Percentiles rank a stretch among this genome's conserved stretches.
These are phyloP conservation scores for Alectura lathami DNA, from an alignment of 2,113 vertebrate genomes.

Conservation along the genomic window DNA sequence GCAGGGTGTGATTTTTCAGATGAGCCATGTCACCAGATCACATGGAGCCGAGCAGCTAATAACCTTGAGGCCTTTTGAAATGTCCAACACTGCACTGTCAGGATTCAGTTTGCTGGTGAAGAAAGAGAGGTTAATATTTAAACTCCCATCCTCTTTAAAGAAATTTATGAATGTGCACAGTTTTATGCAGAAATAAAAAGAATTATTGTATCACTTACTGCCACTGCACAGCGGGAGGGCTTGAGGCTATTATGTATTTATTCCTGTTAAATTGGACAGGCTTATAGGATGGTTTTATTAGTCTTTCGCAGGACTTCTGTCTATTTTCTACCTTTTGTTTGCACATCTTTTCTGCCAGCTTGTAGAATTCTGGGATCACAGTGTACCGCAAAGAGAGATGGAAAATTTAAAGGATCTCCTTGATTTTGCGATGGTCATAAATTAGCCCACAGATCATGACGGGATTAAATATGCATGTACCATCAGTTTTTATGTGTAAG, in stretches of 20 bases:
- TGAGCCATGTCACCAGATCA: background rate
- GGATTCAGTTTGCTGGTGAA: background rate
- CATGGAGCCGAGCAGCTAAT: background rate
- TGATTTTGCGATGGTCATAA: background rate
- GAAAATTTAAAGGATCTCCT: conserved; percentile 18
- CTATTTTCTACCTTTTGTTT: conserved; percentile 1
- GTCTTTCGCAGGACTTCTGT: background rate
- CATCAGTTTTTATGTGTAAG: background rate
- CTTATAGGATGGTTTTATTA: conserved; percentile 14
- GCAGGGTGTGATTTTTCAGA: background rate
- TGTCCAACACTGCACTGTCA: background rate
- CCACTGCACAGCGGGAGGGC: background rate
- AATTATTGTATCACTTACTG: background rate
- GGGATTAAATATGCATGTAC: background rate
- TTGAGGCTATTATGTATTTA: background rate
- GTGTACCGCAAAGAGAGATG: background rate
- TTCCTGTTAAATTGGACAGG: background rate
- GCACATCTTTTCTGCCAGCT: background rate
- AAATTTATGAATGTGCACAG: background rate
- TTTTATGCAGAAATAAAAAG: background rate
- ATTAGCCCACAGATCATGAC: background rate
- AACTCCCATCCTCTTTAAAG: background rate
- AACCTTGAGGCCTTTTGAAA: background rate
- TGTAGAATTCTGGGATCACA: background rate
- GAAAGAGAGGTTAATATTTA: conserved; percentile 10